Evolutionary conservation across 1,140 invertebrate species (phyloP).

Genomic region (Oryctes rhinoceros): DNA sequence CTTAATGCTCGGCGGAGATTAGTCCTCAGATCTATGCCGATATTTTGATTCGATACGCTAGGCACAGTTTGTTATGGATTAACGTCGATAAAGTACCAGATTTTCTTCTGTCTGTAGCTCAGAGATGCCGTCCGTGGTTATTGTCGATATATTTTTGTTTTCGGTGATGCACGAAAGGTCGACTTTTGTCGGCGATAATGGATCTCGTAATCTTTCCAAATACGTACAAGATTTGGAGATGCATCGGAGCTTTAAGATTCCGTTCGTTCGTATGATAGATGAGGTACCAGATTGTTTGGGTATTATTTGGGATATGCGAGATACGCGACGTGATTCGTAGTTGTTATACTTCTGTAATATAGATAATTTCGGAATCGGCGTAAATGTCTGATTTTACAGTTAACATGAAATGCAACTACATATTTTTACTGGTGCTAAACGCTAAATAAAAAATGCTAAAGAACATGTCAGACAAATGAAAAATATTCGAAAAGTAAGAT

Average conservation of each 20-base stretch:
- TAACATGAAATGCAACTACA: too few relatives aligned
- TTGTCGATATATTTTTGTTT: constrained; percentile 1
- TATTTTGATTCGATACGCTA: constrained; percentile 7
- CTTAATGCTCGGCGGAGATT: not conserved
- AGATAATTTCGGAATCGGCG: too few relatives aligned
- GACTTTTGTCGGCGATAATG: not conserved
- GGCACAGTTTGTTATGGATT: not conserved
- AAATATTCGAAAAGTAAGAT: too few relatives aligned
- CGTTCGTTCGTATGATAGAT: not conserved
- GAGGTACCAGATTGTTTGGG: not conserved
- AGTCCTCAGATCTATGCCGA: constrained; percentile 5
- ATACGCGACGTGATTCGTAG: not conserved
- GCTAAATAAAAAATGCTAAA: too few relatives aligned
- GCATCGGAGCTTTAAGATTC: not conserved
- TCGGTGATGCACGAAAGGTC: not conserved
- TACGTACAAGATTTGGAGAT: not conserved
- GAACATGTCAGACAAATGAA: too few relatives aligned
- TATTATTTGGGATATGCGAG: not conserved
- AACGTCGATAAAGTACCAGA: not conserved
- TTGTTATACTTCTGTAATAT: not conserved
- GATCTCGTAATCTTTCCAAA: not conserved
- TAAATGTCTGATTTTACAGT: too few relatives aligned
- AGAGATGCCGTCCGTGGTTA: not conserved
- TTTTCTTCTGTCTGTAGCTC: not conserved
- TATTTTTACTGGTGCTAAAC: too few relatives aligned